phyloP scores from a whole-genome alignment of 2,113 vertebrate species.

The Cynoglossus semilaevis region DNA sequence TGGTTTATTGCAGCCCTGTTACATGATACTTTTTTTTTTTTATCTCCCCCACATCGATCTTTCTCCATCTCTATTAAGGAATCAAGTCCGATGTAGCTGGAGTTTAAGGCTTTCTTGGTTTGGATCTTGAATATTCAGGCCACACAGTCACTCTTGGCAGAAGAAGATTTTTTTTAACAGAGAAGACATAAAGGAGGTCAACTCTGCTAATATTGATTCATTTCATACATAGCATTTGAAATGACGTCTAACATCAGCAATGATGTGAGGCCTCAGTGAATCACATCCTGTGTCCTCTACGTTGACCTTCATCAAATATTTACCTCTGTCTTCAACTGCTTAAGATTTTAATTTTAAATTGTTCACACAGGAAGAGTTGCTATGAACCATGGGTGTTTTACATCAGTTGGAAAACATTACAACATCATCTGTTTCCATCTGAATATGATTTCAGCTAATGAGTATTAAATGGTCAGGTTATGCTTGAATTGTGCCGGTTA shows the following conservation, averaged over 20 bases:
- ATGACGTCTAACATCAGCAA: conserved; percentile 1
- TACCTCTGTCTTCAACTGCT: conserved; percentile 27
- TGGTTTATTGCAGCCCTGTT: conserved; percentile 45
- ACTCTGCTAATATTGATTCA: conserved; percentile 20
- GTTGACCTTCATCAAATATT: conserved; percentile 59
- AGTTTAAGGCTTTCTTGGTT: not conserved
- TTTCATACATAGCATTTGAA: conserved; percentile 14
- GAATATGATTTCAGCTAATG: conserved; percentile 21
- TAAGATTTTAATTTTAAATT: too few relatives aligned
- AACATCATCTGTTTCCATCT: not conserved
- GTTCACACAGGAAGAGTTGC: too few relatives aligned
- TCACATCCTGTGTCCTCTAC: conserved; percentile 43
- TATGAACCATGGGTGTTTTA: too few relatives aligned
- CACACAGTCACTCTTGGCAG: conserved; percentile 8
- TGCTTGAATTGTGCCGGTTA: conserved; percentile 25
- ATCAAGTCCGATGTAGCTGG: conserved; percentile 5
- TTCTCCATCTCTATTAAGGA: conserved; percentile 25
- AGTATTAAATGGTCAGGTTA: conserved; percentile 17
- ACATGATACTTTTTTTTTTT: conserved; percentile 26
- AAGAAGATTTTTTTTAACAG: not conserved
- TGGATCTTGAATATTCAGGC: conserved; percentile 26
- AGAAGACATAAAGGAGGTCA: conserved; percentile 29
- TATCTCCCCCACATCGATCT: conserved; percentile 41
- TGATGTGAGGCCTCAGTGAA: not conserved
- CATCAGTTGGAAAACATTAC: too few relatives aligned